Evolutionary conservation across 2,113 vertebrate species (phyloP), one percentile per base, ranked within the genome.

Genomic region (Benitochromis conjunctus): DNA sequence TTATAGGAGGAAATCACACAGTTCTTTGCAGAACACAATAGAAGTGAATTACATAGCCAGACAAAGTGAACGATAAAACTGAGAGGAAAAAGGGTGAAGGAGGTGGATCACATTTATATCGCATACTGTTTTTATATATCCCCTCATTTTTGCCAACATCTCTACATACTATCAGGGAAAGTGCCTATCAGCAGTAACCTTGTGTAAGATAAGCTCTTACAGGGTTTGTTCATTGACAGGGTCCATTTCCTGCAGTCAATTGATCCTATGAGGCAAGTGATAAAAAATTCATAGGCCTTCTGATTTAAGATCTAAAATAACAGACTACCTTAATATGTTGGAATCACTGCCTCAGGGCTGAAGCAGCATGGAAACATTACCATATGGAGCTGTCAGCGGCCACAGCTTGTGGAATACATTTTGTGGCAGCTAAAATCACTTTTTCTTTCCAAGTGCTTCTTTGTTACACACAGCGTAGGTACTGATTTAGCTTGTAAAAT

Each of bases 351-450:
- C 88, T 55, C 19, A 6, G 79, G 83, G 62, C 53, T 38, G 19
- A 84, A 71, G 64, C 38, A 66, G 46, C 16, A 43, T 55, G 48
- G 82, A 71, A 64, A 56, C 80, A 81, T 87, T 79, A 58, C 57
- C 86, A 88, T 88, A 88, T 41, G 76, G 78, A 86, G 85, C 57
- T 66, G 31, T 89, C 86, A 81, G 82, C 57, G 83, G 24, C 24
- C 84, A 78, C 66, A 51, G 81, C 3, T 69, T 41, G 87, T 84
- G 81, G 56, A 78, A 89, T 79, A 56, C 34, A 34, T 46, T 48
- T n/a, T 53, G 43, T 71, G 13, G 46, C 24, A 19, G 76, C 51
- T 43, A 54, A 78, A 76, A 89, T 80, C 7, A 51, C 53, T 80
- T 53, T 36, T 19, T 34, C 81, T 46, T 43, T 58, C 18, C 83